phyloP scores from a whole-genome alignment of 2,113 vertebrate species.

The Montifringilla adamsi region DNA sequence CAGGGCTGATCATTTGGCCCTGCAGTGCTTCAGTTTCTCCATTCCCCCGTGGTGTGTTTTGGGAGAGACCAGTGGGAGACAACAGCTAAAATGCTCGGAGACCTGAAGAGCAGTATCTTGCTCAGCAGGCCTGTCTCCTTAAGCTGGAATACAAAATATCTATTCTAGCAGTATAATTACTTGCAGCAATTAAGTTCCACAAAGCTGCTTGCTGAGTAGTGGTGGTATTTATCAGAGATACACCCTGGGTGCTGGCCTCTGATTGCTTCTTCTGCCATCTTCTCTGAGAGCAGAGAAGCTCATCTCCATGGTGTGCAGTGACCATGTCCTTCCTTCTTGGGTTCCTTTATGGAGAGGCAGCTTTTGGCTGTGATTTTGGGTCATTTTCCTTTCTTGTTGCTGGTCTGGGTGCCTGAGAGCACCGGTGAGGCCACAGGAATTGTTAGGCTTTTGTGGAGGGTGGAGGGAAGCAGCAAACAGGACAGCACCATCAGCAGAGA shows the following conservation, averaged over 20 bases:
- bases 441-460: not conserved
- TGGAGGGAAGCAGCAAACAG: not conserved
- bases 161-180: not conserved
- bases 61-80: not conserved
- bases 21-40: not conserved
- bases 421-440: not conserved
- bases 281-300: not conserved
- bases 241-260: not conserved
- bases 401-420: not conserved
- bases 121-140: not conserved
- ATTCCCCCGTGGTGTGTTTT: not conserved
- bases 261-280: not conserved
- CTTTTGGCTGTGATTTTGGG: not conserved
- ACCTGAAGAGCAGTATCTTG: not conserved
- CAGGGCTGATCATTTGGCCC: not conserved
- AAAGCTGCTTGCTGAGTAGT: not conserved
- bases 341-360: not conserved
- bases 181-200: not conserved
- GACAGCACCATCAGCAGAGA: not conserved
- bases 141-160: not conserved
- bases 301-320: rapidly evolving
- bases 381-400: not conserved
- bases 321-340: rapidly evolving
- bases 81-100: not conserved
- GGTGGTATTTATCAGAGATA: not conserved